Evolutionary conservation across 2,888 invertebrate genomes (phyloP).

Genomic region (Lasioglossum marginatum): DNA sequence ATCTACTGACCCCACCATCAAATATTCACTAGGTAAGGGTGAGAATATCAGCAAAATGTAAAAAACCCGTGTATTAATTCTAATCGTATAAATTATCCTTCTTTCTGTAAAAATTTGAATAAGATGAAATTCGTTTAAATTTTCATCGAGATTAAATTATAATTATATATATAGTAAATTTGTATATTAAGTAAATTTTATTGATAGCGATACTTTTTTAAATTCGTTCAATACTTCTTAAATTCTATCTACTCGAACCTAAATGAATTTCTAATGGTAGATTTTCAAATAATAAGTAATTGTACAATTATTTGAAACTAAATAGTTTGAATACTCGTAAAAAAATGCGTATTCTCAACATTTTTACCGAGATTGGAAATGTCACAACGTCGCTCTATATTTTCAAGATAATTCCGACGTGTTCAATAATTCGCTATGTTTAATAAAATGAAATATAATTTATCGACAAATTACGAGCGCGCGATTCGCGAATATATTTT

Average conservation of each 20-base stretch:
- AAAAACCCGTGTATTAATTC: background rate
- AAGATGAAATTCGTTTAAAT: no score
- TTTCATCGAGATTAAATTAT: no score
- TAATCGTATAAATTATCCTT: no score
- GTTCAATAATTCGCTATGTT: background rate
- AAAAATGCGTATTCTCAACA: background rate
- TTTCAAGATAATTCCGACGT: background rate
- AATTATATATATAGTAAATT: no score
- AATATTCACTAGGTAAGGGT: background rate
- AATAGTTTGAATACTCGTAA: background rate
- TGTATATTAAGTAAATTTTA: no score
- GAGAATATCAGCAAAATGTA: background rate
- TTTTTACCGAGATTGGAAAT: background rate
- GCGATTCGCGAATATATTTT: slow-evolving; percentile 18
- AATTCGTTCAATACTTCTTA: background rate
- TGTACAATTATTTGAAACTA: no score
- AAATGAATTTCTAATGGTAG: background rate
- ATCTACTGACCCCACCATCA: slow-evolving; percentile 27
- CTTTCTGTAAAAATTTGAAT: background rate
- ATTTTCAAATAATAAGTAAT: background rate
- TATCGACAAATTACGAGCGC: slow-evolving; percentile 21
- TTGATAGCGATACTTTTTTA: background rate
- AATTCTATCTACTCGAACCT: background rate
- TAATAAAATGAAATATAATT: slow-evolving; percentile 27
- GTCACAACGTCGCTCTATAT: background rate